phyloP scores from a whole-genome alignment of 2,888 invertebrate species.

The Ganaspis brasiliensis region DNA sequence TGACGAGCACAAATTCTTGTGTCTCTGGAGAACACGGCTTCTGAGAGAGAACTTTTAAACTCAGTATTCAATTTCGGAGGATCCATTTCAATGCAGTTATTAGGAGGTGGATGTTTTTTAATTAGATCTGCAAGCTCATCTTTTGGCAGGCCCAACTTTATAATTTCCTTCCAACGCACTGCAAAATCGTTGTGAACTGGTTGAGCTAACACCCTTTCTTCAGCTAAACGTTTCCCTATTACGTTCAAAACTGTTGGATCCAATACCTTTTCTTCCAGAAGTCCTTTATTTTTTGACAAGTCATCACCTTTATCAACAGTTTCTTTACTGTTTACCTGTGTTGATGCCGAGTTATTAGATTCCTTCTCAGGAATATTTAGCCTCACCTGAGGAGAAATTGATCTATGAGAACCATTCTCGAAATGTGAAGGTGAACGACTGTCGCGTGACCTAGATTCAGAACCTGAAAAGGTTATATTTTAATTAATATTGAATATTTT shows the following conservation, averaged over 20 bases:
- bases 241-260: neutral
- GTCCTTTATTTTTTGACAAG: neutral
- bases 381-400: neutral
- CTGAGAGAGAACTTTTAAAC: neutral
- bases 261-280: neutral
- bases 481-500: too few species aligned
- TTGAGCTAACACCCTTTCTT: neutral
- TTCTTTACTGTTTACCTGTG: too few species aligned
- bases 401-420: neutral
- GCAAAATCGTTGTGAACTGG: neutral
- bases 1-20: neutral
- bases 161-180: neutral
- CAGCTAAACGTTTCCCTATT: neutral
- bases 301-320: too few species aligned
- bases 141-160: neutral
- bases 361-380: neutral
- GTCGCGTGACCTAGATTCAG: neutral
- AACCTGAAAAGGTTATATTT: neutral
- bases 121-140: neutral
- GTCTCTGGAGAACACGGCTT: neutral
- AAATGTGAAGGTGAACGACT: neutral
- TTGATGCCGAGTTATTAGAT: neutral
- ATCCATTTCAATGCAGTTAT: neutral
- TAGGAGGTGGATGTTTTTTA: neutral
- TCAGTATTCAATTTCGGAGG: neutral